phyloP scores from a whole-genome alignment of 2,888 invertebrate genomes.

The Acleris literana region DNA sequence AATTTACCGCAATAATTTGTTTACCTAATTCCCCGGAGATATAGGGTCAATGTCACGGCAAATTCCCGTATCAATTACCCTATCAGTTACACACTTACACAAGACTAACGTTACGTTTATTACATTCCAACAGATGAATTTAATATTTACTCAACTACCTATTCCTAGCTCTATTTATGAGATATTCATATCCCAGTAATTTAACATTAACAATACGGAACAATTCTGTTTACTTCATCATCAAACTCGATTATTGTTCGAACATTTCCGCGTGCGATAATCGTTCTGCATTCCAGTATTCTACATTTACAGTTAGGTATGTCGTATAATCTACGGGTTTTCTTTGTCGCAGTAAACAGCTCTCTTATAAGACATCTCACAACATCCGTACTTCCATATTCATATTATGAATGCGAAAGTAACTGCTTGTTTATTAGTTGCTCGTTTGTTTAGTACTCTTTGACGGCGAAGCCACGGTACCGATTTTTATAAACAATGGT shows the following conservation, averaged over 20 bases:
- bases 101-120: background rate
- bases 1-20: constrained; percentile 9
- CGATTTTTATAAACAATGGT: too few relatives aligned
- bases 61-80: too few relatives aligned
- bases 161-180: background rate
- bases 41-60: background rate
- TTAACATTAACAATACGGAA: constrained; percentile 3
- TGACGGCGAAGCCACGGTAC: too few relatives aligned
- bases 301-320: constrained; percentile 16
- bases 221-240: constrained; percentile 11
- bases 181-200: background rate
- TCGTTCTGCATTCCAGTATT: constrained; percentile 27
- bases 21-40: background rate
- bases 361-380: constrained; percentile 5
- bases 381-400: background rate
- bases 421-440: too few relatives aligned
- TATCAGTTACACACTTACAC: constrained; percentile 1
- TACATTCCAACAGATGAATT: background rate
- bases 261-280: constrained; percentile 23
- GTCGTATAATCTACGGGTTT: constrained; percentile 18
- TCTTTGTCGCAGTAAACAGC: constrained; percentile 11
- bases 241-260: constrained; percentile 10
- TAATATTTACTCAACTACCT: background rate
- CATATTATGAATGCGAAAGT: too few relatives aligned
- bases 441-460: too few relatives aligned